A percentile compares a stretch with the other conserved stretches of the same genome.
Conservation (phyloP, 1,140 invertebrate genomes). For the Drosophila fuyamai region DNA sequence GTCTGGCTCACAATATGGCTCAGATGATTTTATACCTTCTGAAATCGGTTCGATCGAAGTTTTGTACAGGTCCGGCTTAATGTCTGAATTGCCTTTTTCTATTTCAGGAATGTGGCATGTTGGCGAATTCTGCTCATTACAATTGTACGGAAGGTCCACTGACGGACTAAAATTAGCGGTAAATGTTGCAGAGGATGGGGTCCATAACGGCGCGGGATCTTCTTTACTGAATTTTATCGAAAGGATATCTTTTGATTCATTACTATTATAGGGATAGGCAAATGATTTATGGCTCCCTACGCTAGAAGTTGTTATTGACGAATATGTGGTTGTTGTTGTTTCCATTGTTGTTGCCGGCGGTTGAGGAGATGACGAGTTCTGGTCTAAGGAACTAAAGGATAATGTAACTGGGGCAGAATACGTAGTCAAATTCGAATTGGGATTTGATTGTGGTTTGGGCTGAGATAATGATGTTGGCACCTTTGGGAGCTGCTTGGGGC, state of each 20-base stretch:
- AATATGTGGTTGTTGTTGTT: background rate
- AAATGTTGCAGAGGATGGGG: constrained; percentile 2
- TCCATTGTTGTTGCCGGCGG: background rate
- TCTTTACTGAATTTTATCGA: background rate
- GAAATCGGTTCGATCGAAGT: background rate
- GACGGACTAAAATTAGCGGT: background rate
- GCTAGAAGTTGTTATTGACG: background rate
- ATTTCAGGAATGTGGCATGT: background rate
- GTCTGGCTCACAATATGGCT: constrained; percentile 17
- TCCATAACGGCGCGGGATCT: background rate
- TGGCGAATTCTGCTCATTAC: background rate
- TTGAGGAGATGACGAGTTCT: constrained; percentile 15
- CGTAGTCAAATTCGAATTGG: constrained; percentile 1
- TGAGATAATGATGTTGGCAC: constrained; percentile 42
- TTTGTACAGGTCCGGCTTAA: background rate
- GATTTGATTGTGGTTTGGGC: constrained; percentile 8
- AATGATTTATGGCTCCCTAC: background rate
- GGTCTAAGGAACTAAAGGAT: constrained; percentile 21
- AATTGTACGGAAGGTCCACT: constrained; percentile 7
- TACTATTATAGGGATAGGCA: constrained; percentile 1
- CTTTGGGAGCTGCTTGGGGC: constrained; percentile 69
- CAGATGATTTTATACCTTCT: constrained; percentile 2
- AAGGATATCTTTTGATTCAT: background rate
- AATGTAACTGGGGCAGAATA: constrained; percentile 11
- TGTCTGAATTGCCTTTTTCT: background rate